Evolutionary conservation across 2,113 vertebrate species (phyloP).

Genomic region (Uria aalge): DNA sequence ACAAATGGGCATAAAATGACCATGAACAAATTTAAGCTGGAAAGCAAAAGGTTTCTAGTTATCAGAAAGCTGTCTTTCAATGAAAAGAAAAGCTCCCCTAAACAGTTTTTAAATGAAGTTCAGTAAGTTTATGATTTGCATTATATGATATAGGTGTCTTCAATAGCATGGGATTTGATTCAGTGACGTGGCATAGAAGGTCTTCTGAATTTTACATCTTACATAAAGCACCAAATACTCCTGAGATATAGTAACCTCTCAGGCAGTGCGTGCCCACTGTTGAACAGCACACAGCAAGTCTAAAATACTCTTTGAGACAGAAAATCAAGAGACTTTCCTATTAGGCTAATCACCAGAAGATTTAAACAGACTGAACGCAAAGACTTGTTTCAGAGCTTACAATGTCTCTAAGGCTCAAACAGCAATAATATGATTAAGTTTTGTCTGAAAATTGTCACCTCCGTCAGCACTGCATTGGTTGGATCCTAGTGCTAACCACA

Average conservation of each 20-base stretch:
- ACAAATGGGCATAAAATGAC: constrained; percentile 59
- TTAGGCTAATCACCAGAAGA: neutral
- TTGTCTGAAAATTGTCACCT: neutral
- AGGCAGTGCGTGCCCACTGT: neutral
- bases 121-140: neutral
- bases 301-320: neutral
- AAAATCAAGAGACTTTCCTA: neutral
- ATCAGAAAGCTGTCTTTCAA: constrained; percentile 14
- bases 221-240: neutral
- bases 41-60: constrained; percentile 1
- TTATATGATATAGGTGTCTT: neutral
- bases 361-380: neutral
- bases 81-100: neutral
- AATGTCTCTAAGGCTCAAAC: neutral
- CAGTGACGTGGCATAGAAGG: neutral
- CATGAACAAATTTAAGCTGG: constrained; percentile 51
- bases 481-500: neutral
- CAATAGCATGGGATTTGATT: neutral
- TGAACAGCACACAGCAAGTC: neutral
- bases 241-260: neutral
- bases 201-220: neutral
- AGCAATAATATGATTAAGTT: neutral
- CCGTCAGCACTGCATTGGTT: neutral
- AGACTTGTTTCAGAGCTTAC: neutral
- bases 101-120: neutral